Percentiles rank a stretch among this genome's conserved stretches.
These are phyloP conservation scores for Alcedo atthis DNA, from an alignment of 2,797 vertebrate genomes.

Conservation along the genomic window DNA sequence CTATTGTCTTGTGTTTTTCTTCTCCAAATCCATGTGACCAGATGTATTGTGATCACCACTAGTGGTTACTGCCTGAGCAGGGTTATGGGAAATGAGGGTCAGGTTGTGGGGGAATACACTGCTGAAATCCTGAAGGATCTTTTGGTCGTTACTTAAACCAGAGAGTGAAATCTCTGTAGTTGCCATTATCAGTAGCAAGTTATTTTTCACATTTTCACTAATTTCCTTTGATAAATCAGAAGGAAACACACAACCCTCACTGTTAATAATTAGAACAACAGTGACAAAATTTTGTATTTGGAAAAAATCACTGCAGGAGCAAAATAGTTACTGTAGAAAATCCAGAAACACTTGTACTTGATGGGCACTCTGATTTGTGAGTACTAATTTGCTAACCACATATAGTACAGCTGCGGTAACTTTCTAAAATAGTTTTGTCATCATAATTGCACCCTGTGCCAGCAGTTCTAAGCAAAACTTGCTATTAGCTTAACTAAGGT, in stretches of 20 bases:
- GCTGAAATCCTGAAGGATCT: not conserved
- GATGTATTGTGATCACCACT: not conserved
- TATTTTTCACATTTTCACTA: not conserved
- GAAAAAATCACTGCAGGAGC: not conserved
- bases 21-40: no score
- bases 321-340: not conserved
- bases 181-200: not conserved
- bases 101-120: no score
- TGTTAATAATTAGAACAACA: not conserved
- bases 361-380: not conserved
- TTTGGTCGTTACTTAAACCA: not conserved
- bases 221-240: not conserved
- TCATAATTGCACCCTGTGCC: slow-evolving; percentile 28
- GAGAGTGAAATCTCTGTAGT: not conserved
- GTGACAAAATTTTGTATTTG: not conserved
- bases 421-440: slow-evolving; percentile 47
- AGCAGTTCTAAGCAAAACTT: slow-evolving; percentile 44
- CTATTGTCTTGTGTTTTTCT: not conserved
- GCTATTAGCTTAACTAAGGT: slow-evolving; percentile 54
- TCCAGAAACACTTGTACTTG: not conserved
- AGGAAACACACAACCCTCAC: not conserved
- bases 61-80: no score
- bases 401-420: not conserved
- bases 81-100: no score
- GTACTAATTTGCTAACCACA: slow-evolving; percentile 18